Base-by-base conservation (phyloP, 2,888 invertebrate species). In the Phasia obesa region DNA sequence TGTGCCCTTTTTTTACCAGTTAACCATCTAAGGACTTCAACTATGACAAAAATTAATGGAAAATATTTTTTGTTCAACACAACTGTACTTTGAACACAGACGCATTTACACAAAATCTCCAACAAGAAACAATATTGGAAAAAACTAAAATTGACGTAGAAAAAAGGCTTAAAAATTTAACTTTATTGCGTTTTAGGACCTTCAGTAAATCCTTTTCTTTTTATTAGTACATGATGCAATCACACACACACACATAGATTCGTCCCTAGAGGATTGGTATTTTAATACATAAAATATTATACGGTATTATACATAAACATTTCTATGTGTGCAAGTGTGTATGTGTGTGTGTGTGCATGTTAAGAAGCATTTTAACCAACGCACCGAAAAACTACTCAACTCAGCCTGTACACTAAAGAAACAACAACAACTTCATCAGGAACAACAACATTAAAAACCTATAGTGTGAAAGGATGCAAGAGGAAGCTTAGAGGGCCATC, bases 31-130 rank as follows among this genome's bases (percentile, higher is more conserved):
- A 74, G 74, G 85, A 86, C 89, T 86, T 87, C 86, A 88, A 88
- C 87, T 87, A 88, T 88, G 88, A 89, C 89, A 86, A 89, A 89
- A 89, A 89, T 89, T 89, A 89, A 89, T 89, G 89, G 89, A 89
- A 89, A 71, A 76, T 84, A 89, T 87, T 86, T 87, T 86, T 88
- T 71, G 62, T n/a, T n/a, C n/a, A 21, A 49, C 59, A 55, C 55
- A 77, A 27, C 25, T 38, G 19, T 35, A 42, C 25, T 21, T 19
- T 44, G 9, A 38, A 23, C 17, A 13, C 31, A 15, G 6, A 47
- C 47, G 64, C 27, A 65, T 19, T 51, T 19, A n/a, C 25, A 27
- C 15, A 13, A 21, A 62, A 53, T 60, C 19, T 55, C 21, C 38
- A 19, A 38, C 38, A 67, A 53, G n/a, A n/a, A 65, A 27, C 11